These are phyloP conservation scores for Acrossocheilus wenchowensis DNA, from an alignment of 2,797 vertebrate species.

Conservation along the genomic window DNA sequence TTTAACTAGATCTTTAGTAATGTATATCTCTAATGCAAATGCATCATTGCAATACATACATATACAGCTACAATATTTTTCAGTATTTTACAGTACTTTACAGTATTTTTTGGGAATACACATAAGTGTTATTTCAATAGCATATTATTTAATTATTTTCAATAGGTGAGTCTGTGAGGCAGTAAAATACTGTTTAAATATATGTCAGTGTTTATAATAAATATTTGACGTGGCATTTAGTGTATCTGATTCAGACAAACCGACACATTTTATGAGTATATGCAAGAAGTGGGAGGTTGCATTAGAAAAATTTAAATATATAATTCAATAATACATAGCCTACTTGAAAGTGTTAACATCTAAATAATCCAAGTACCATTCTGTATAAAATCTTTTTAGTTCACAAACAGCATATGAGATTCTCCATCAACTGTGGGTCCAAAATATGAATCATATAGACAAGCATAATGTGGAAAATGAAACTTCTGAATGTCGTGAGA, in stretches of 20 bases:
- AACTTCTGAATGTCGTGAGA: slow-evolving; percentile 16
- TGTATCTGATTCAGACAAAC: neutral
- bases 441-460: slow-evolving; percentile 4
- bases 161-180: too few species aligned
- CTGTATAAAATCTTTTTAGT: neutral
- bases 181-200: too few species aligned
- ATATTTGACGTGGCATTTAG: neutral
- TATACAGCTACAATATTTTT: too few species aligned
- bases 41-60: too few species aligned
- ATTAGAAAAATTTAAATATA: neutral
- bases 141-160: too few species aligned
- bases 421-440: neutral
- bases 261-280: neutral
- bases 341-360: neutral
- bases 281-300: neutral
- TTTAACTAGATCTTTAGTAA: too few species aligned
- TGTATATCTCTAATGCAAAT: too few species aligned
- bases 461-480: neutral
- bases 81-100: too few species aligned
- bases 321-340: neutral
- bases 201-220: neutral
- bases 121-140: too few species aligned
- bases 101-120: too few species aligned
- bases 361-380: neutral
- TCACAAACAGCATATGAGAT: neutral